Evolutionary conservation across 2,797 vertebrate genomes (phyloP).

Genomic region (Sebastes oblongus): DNA sequence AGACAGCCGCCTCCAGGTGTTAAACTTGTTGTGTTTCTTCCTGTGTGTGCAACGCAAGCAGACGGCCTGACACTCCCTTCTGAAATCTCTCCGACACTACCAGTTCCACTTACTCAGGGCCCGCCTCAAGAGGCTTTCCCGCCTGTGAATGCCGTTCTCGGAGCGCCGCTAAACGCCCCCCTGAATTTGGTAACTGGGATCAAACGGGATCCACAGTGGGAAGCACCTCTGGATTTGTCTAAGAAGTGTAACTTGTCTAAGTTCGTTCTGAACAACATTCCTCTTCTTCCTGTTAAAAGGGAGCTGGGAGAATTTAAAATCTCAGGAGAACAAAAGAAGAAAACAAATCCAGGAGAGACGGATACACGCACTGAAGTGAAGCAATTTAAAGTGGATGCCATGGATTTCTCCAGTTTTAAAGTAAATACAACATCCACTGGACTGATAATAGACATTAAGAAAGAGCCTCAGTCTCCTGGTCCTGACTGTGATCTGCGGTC

Average conservation of each 20-base stretch:
- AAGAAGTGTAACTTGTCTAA: constrained; percentile 24
- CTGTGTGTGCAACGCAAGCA: constrained; percentile 40
- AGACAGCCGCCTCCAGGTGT: constrained; percentile 64
- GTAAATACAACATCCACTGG: not conserved
- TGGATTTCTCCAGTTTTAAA: not conserved
- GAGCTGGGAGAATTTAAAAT: constrained; percentile 44
- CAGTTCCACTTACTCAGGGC: constrained; percentile 11
- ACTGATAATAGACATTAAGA: constrained; percentile 36
- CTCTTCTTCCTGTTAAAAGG: constrained; percentile 37
- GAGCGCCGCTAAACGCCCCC: not conserved
- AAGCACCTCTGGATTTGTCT: constrained; percentile 72
- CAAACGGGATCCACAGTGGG: constrained; percentile 6
- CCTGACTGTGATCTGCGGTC: not conserved
- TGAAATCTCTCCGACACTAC: not conserved
- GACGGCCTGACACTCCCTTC: constrained; percentile 16
- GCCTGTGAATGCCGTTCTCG: not conserved
- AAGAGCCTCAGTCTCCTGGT: constrained; percentile 21
- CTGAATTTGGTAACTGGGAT: constrained; percentile 23
- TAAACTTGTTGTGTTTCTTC: constrained; percentile 76
- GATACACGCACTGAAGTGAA: not conserved
- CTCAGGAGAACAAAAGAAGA: constrained; percentile 2
- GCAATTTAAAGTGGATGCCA: constrained; percentile 14
- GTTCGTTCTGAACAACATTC: not conserved
- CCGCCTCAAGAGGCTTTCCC: not conserved
- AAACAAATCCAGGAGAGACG: not conserved